These are phyloP conservation scores for Zeugodacus cucurbitae DNA, from an alignment of 1,140 invertebrate genomes.

Conservation along the genomic window DNA sequence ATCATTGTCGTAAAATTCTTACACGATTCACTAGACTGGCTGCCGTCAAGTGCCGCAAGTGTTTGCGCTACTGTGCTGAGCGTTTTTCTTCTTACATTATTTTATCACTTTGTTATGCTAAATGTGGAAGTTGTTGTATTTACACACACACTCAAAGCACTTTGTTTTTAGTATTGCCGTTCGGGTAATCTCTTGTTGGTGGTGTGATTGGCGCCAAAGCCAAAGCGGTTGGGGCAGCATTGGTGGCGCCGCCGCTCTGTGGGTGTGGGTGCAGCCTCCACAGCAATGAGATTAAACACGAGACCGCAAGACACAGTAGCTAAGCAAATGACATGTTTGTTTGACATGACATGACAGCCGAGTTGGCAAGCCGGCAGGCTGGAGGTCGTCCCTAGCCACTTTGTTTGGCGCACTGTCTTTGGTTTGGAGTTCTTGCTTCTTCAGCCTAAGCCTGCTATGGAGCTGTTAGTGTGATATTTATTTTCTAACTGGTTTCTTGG, in stretches of 20 bases:
- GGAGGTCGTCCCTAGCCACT: not conserved
- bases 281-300: not conserved
- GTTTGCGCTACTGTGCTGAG: not conserved
- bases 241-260: not conserved
- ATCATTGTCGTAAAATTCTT: not conserved
- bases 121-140: not conserved
- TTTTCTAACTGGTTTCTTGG: too few relatives aligned
- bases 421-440: too few relatives aligned
- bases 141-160: not conserved
- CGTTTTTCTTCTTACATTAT: not conserved
- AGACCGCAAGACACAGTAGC: constrained; percentile 27
- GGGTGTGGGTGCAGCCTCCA: not conserved
- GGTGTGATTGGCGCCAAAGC: not conserved
- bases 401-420: not conserved
- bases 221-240: not conserved
- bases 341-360: constrained; percentile 28
- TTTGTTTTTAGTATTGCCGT: not conserved
- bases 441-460: too few relatives aligned
- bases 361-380: not conserved
- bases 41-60: constrained; percentile 8
- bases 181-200: not conserved
- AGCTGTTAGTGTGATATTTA: too few relatives aligned
- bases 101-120: not conserved
- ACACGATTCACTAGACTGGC: not conserved
- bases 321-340: constrained; percentile 28